Evolutionary conservation across 2,797 vertebrate species (phyloP).

Genomic region (Megalops cyprinoides): DNA sequence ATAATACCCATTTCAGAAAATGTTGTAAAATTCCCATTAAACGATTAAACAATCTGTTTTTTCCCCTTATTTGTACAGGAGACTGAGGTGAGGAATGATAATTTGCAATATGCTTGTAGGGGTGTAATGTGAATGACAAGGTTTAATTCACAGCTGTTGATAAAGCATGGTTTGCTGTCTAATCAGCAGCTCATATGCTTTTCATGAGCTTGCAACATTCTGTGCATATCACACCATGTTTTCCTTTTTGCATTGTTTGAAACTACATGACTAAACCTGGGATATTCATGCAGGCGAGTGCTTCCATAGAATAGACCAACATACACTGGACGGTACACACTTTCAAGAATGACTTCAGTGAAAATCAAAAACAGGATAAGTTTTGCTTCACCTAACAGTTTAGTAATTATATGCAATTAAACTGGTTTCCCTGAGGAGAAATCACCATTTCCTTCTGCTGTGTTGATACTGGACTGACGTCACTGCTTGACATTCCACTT

Average conservation of each 20-base stretch:
- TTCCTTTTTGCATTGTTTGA: slow-evolving; percentile 15
- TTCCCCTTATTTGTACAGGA: slow-evolving; percentile 7
- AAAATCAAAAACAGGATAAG: background rate
- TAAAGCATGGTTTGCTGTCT: slow-evolving; percentile 4
- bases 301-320: background rate
- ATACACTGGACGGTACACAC: background rate
- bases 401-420: no score
- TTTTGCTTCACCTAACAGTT: no score
- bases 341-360: background rate
- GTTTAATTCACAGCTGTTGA: slow-evolving; percentile 27
- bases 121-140: background rate
- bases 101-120: background rate
- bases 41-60: background rate
- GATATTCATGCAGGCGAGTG: background rate
- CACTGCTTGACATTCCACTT: background rate
- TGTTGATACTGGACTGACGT: background rate
- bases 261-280: background rate
- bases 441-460: background rate
- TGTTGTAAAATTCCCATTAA: no score
- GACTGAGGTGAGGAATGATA: background rate
- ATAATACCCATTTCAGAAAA: background rate
- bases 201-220: slow-evolving; percentile 18
- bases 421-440: background rate
- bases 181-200: slow-evolving; percentile 20
- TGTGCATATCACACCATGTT: slow-evolving; percentile 17